A percentile compares a stretch with the other conserved stretches of the same genome.
These are phyloP conservation scores for Herpetotheres cachinnans DNA, from an alignment of 2,113 vertebrate species.

Conservation along the genomic window DNA sequence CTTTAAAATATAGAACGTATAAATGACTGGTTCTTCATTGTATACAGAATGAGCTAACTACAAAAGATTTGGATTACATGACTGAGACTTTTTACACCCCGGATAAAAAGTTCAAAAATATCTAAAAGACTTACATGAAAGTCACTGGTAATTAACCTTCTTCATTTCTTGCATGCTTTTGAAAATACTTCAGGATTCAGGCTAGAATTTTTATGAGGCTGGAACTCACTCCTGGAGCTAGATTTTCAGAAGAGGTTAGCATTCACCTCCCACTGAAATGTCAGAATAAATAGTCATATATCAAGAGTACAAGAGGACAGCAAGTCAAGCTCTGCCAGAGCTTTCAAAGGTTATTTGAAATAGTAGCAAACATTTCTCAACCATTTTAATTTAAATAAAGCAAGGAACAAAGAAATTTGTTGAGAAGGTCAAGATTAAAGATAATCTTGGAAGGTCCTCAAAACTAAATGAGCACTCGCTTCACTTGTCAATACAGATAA, in stretches of 20 bases:
- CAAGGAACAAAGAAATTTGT: not conserved
- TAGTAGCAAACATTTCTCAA: not conserved
- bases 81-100: not conserved
- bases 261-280: not conserved
- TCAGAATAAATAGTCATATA: not conserved
- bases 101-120: not conserved
- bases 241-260: not conserved
- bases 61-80: not conserved
- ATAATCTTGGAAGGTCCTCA: not conserved
- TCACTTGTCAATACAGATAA: conserved; percentile 4
- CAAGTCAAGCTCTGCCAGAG: not conserved
- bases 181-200: conserved; percentile 2
- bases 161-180: not conserved
- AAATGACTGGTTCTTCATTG: not conserved
- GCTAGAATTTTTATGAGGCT: conserved; percentile 22
- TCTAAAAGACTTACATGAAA: not conserved
- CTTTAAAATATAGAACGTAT: not conserved
- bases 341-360: conserved; percentile 30
- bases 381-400: conserved; percentile 3
- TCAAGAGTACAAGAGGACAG: not conserved
- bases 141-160: conserved; percentile 25
- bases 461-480: conserved; percentile 24
- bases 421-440: conserved; percentile 6
- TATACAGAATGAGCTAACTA: not conserved
- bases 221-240: not conserved